These are phyloP conservation scores for Gallinago stenura DNA, from an alignment of 2,797 vertebrate species.

Conservation along the genomic window DNA sequence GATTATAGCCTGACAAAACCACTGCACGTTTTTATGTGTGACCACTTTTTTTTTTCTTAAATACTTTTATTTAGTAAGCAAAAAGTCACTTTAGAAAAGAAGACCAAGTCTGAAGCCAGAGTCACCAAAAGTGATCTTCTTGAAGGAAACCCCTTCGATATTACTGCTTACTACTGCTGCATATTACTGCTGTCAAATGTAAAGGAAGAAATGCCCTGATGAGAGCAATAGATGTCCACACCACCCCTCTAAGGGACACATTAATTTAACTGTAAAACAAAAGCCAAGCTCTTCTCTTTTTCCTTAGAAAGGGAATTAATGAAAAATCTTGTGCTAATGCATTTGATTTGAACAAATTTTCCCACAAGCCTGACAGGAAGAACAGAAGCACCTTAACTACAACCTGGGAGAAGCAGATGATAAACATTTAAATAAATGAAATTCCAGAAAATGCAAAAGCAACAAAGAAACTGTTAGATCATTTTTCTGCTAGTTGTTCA, in stretches of 20 bases:
- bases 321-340: background rate
- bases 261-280: background rate
- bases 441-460: background rate
- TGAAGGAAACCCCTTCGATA: rapidly evolving
- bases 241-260: background rate
- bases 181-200: background rate
- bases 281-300: background rate
- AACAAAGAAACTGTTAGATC: background rate
- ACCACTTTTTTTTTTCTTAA: background rate
- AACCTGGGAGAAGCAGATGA: background rate
- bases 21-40: background rate
- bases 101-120: background rate
- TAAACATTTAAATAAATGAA: background rate
- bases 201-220: background rate
- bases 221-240: background rate
- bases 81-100: background rate
- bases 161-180: background rate
- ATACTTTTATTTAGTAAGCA: background rate
- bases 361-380: background rate
- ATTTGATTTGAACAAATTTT: background rate
- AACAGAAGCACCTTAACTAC: background rate
- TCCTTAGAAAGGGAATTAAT: background rate
- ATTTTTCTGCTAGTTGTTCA: background rate
- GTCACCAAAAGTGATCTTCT: rapidly evolving
- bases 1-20: background rate